Conservation (phyloP, 2,113 vertebrate genomes). For the Eidolon helvum region DNA sequence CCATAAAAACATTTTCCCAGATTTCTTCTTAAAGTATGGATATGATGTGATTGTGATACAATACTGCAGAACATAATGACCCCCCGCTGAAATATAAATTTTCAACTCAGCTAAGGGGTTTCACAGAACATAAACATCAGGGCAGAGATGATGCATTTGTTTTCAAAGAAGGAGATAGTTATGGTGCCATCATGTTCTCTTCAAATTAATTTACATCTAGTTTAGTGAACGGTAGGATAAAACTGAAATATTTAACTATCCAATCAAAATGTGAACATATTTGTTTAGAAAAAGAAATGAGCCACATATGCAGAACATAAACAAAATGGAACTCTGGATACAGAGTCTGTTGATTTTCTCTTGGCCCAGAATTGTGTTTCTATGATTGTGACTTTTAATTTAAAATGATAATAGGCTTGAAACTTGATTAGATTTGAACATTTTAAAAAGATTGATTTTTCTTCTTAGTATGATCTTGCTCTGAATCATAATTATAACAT, state of each 20-base stretch:
- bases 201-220: conserved; percentile 56
- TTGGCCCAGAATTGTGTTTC: not conserved
- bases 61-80: not conserved
- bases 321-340: not conserved
- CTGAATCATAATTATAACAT: not conserved
- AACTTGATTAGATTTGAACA: conserved; percentile 33
- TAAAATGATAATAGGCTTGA: conserved; percentile 47
- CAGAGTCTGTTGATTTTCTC: not conserved
- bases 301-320: not conserved
- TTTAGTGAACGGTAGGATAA: conserved; percentile 26
- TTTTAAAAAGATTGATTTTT: conserved; percentile 15
- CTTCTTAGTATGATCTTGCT: not conserved
- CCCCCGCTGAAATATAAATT: conserved; percentile 24
- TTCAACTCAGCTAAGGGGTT: conserved; percentile 1
- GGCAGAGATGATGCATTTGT: conserved; percentile 4
- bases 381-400: conserved; percentile 63
- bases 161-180: conserved; percentile 28
- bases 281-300: conserved; percentile 35
- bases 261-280: conserved; percentile 27
- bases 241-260: conserved; percentile 52
- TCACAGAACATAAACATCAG: conserved; percentile 48
- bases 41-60: not conserved
- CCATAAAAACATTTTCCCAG: conserved; percentile 20
- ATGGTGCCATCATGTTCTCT: not conserved
- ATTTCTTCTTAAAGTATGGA: conserved; percentile 25